A percentile compares a stretch with the other conserved stretches of the same genome.
Evolutionary conservation across 2,113 vertebrate genomes (phyloP).

Genomic region (Nasalis larvatus): DNA sequence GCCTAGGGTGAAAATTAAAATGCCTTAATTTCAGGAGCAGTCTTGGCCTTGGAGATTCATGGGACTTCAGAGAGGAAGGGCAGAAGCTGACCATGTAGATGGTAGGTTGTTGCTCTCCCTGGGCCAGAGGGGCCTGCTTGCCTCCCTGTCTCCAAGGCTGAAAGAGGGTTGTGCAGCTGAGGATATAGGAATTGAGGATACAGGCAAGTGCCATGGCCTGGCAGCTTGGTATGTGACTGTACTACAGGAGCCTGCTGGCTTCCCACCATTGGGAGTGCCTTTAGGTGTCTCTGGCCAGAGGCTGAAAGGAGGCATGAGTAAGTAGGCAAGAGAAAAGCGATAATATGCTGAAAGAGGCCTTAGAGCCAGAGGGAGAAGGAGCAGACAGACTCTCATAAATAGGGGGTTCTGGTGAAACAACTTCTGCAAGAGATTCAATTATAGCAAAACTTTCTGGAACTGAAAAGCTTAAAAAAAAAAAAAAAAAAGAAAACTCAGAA

Average conservation of each 20-base stretch:
- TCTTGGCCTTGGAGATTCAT: not conserved
- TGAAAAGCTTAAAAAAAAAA: not conserved
- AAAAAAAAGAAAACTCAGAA: not conserved
- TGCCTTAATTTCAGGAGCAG: not conserved
- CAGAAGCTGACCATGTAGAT: not conserved
- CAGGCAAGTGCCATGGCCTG: not conserved
- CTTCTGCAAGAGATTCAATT: not conserved
- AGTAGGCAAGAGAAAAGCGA: not conserved
- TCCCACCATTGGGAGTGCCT: not conserved
- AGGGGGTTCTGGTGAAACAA: not conserved
- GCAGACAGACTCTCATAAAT: not conserved
- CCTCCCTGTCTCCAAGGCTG: not conserved
- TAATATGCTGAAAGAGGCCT: not conserved
- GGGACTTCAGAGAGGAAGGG: not conserved
- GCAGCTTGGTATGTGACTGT: not conserved
- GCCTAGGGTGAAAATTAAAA: not conserved
- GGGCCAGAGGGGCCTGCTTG: not conserved
- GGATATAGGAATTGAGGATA: not conserved
- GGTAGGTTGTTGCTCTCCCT: not conserved
- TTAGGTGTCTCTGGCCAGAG: not conserved
- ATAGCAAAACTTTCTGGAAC: constrained; percentile 20
- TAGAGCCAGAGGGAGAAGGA: not conserved
- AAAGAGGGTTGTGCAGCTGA: not conserved
- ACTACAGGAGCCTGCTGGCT: not conserved
- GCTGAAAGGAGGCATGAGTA: not conserved